A percentile compares a stretch with the other conserved stretches of the same genome.
These are phyloP conservation scores for Saturnia pavonia DNA, from an alignment of 2,888 invertebrate species.

Conservation along the genomic window DNA sequence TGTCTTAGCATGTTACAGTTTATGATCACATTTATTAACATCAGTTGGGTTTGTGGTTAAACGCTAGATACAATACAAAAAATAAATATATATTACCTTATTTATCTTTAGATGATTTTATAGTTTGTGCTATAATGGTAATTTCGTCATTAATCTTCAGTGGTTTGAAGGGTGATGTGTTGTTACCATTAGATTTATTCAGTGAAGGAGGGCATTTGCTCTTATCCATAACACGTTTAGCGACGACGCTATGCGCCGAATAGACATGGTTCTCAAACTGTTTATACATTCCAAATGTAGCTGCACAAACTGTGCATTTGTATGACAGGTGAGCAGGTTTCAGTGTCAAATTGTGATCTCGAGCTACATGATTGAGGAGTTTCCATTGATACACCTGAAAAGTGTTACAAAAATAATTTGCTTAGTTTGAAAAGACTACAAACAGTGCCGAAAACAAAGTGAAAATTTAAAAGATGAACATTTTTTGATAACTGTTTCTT, in stretches of 20 bases:
- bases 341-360: slow-evolving; percentile 94
- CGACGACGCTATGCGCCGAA: slow-evolving; percentile 94
- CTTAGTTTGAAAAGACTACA: background rate
- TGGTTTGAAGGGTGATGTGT: slow-evolving; percentile 83
- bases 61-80: background rate
- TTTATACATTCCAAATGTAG: slow-evolving; percentile 97
- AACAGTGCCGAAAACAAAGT: background rate
- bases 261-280: slow-evolving; percentile 97
- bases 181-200: slow-evolving; percentile 40
- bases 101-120: slow-evolving; percentile 58
- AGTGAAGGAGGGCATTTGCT: slow-evolving; percentile 51
- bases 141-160: slow-evolving; percentile 94
- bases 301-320: slow-evolving; percentile 97
- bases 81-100: slow-evolving; percentile 46
- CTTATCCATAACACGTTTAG: slow-evolving; percentile 84
- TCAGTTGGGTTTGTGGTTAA: background rate
- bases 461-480: background rate
- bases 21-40: background rate
- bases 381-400: slow-evolving; percentile 96
- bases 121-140: slow-evolving; percentile 93
- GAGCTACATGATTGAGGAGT: slow-evolving; percentile 93
- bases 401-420: background rate
- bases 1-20: background rate
- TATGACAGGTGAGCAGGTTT: slow-evolving; percentile 97
- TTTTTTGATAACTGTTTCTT: too few species aligned